Conservation (phyloP, 2,797 vertebrate species). For the Nannoperca australis region DNA sequence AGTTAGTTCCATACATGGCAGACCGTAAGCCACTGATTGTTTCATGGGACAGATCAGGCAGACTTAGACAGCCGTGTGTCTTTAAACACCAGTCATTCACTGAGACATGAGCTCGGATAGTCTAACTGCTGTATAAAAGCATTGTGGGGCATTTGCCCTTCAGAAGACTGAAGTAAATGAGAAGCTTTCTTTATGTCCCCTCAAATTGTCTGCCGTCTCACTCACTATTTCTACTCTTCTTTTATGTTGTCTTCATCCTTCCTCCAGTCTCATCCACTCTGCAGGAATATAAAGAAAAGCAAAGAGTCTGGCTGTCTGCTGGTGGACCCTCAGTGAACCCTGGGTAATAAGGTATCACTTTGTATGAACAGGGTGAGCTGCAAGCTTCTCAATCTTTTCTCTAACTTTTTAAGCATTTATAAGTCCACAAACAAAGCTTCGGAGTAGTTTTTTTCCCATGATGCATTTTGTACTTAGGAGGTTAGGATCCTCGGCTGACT, state of each 20-base stretch:
- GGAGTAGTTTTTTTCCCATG: no score
- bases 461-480: no score
- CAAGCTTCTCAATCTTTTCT: background rate
- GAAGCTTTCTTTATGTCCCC: background rate
- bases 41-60: background rate
- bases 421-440: background rate
- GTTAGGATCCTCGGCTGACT: background rate
- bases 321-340: slow-evolving; percentile 32
- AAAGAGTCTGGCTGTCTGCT: background rate
- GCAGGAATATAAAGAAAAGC: slow-evolving; percentile 34
- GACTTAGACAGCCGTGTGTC: no score
- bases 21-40: background rate
- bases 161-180: background rate
- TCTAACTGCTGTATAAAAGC: background rate
- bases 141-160: background rate
- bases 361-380: slow-evolving; percentile 13
- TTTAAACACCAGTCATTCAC: background rate
- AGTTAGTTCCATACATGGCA: background rate
- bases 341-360: slow-evolving; percentile 36
- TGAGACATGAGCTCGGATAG: background rate
- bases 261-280: slow-evolving; percentile 14
- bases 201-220: background rate
- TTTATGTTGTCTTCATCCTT: background rate
- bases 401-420: background rate
- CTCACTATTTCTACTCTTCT: background rate